A percentile compares a stretch with the other conserved stretches of the same genome.
Conservation (phyloP, 2,797 vertebrate species). For the Channa striata region DNA sequence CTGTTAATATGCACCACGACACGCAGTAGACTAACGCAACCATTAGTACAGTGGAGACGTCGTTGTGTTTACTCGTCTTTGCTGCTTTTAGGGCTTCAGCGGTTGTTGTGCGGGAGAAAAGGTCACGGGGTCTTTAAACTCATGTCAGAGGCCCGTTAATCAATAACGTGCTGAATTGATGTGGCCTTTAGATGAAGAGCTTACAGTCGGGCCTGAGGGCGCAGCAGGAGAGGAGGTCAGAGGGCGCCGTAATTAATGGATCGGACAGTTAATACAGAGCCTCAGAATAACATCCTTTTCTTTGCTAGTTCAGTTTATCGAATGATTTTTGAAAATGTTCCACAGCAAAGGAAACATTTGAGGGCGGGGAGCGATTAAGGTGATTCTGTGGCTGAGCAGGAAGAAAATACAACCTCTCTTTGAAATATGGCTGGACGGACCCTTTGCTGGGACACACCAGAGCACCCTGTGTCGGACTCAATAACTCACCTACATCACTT, state of each 20-base stretch:
- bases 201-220: background rate
- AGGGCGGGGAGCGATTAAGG: background rate
- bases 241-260: background rate
- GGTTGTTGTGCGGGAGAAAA: background rate
- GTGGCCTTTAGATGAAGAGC: background rate
- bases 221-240: constrained; percentile 3
- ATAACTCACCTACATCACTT: background rate
- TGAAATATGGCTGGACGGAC: background rate
- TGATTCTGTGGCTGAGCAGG: background rate
- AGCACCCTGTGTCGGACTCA: background rate
- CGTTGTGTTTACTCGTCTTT: too few species aligned
- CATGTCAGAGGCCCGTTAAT: background rate
- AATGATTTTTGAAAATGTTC: background rate
- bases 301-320: too few species aligned
- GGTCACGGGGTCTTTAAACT: background rate
- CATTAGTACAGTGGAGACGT: too few species aligned
- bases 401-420: background rate
- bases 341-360: background rate
- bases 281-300: too few species aligned
- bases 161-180: background rate
- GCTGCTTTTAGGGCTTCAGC: background rate
- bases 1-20: background rate
- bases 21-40: too few species aligned
- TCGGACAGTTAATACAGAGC: too few species aligned
- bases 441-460: background rate